Conservation (phyloP, 2,888 invertebrate species). For the Entomobrya multifasciata region DNA sequence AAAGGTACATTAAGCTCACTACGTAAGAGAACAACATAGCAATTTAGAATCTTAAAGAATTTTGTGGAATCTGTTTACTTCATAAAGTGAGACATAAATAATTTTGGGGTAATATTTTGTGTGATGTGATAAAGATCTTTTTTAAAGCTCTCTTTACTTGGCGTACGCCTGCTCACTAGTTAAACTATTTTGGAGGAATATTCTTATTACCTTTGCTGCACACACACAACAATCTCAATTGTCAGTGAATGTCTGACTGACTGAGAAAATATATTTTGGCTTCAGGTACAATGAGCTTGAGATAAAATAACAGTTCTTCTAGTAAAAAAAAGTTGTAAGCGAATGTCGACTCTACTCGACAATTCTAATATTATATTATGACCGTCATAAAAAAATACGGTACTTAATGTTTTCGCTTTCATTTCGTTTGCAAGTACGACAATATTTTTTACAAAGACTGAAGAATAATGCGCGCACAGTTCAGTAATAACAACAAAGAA, state of each 20-base stretch:
- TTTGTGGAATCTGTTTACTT: neutral
- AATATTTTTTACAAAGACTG: neutral
- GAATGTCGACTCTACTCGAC: neutral
- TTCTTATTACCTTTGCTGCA: too few species aligned
- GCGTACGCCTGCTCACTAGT: neutral
- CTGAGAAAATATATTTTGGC: neutral
- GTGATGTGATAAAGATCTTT: constrained; percentile 28
- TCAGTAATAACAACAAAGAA: constrained; percentile 38
- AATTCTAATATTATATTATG: constrained; percentile 11
- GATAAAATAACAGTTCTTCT: constrained; percentile 26
- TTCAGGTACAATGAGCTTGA: neutral
- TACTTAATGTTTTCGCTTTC: constrained; percentile 46
- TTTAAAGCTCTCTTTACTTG: constrained; percentile 12
- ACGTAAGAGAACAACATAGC: too few species aligned
- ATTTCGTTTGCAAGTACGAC: constrained; percentile 30
- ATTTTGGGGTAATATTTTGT: constrained; percentile 20
- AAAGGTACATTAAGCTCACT: constrained; percentile 52
- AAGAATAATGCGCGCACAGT: constrained; percentile 31
- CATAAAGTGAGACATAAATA: constrained; percentile 39
- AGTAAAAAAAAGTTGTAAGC: too few species aligned
- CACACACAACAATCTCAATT: too few species aligned
- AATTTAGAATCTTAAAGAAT: too few species aligned
- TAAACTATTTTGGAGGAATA: too few species aligned
- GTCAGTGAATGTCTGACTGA: too few species aligned
- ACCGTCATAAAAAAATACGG: constrained; percentile 54